Evolutionary conservation across 1,140 invertebrate species (phyloP).

Genomic region (Cyphomyrmex costatus): DNA sequence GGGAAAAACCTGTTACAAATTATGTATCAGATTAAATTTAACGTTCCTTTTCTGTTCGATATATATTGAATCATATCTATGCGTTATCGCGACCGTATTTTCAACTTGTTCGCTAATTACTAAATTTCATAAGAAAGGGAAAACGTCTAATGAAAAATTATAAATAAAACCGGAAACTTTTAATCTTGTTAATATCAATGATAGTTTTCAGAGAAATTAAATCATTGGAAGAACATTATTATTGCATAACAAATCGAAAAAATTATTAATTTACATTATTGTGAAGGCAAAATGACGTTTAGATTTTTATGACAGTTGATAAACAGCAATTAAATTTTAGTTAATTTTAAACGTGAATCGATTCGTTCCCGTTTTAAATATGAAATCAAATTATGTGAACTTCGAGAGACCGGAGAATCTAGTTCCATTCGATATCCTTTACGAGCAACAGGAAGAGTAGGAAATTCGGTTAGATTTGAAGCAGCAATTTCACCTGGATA

Average conservation of each 20-base stretch:
- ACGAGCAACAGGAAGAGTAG: not conserved
- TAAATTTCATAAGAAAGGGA: not conserved
- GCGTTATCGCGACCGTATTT: not conserved
- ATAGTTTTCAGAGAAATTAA: not conserved
- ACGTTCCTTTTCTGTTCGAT: not conserved
- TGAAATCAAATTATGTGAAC: not conserved
- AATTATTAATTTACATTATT: not conserved
- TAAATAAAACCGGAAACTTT: not conserved
- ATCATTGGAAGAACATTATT: not conserved
- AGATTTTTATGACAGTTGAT: not conserved
- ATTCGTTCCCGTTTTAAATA: not conserved
- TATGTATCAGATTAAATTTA: not conserved
- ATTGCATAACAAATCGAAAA: not conserved
- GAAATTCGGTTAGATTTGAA: conserved; percentile 11
- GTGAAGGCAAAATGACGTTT: not conserved
- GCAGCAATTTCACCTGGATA: conserved; percentile 13
- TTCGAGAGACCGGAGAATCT: not conserved
- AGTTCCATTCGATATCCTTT: not conserved
- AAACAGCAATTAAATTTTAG: not conserved
- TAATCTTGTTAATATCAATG: not conserved
- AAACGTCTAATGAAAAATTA: not conserved
- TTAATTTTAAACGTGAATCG: not conserved
- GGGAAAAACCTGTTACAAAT: not conserved
- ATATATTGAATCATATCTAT: not conserved
- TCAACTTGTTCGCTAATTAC: not conserved